Evolutionary conservation across 1,140 invertebrate species (phyloP).

Genomic region (Penaeus vannamei): DNA sequence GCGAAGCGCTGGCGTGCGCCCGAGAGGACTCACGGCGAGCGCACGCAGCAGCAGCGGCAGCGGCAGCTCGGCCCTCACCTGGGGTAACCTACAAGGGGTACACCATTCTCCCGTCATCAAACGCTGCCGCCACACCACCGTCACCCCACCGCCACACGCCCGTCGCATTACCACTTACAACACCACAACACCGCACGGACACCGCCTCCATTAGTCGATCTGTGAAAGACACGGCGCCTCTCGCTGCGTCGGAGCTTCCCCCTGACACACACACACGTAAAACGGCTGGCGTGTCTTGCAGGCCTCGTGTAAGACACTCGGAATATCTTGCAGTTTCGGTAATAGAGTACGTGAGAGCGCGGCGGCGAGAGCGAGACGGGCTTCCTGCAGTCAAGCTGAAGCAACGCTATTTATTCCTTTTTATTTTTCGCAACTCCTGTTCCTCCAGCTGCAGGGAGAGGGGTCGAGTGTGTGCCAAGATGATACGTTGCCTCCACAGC

Average conservation of each 20-base stretch:
- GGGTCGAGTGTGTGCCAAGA: not conserved
- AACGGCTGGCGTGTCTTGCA: too few relatives aligned
- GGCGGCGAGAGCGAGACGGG: too few relatives aligned
- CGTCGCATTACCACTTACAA: conserved; percentile 4
- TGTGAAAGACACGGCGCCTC: too few relatives aligned
- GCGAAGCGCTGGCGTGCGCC: conserved; percentile 29
- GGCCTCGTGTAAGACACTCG: too few relatives aligned
- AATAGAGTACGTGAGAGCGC: too few relatives aligned
- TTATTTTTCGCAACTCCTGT: too few relatives aligned
- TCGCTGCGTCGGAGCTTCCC: too few relatives aligned
- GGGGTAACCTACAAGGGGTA: conserved; percentile 51
- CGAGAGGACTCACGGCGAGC: conserved; percentile 31
- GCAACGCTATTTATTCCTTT: too few relatives aligned
- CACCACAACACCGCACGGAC: conserved; percentile 5
- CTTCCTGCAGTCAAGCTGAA: too few relatives aligned
- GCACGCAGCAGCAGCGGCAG: conserved; percentile 23
- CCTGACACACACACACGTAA: too few relatives aligned
- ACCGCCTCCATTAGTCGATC: conserved; percentile 6
- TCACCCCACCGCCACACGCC: conserved; percentile 49
- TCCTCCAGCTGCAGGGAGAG: too few relatives aligned
- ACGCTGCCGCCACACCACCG: conserved; percentile 56
- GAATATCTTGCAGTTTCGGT: too few relatives aligned
- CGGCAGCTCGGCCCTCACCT: conserved; percentile 13
- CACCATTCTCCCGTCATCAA: conserved; percentile 46
- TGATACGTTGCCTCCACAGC: not conserved